phyloP scores from a whole-genome alignment of 2,888 invertebrate species.

The Leptopterna dolabrata region DNA sequence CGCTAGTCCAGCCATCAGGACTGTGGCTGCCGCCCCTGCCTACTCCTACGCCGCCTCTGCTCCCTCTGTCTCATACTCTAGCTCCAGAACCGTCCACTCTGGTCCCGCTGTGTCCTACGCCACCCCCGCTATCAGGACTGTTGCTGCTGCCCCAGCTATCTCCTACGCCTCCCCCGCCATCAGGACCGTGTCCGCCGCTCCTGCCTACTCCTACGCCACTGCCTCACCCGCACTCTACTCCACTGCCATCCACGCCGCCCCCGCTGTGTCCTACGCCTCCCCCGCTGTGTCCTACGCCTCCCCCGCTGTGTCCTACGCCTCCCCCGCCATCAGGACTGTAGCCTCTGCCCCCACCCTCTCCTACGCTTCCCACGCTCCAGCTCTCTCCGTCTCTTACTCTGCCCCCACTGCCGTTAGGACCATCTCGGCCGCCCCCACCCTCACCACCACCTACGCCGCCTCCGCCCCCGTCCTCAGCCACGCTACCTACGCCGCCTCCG shows the following conservation, averaged over 20 bases:
- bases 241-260: constrained; percentile 65
- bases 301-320: constrained; percentile 63
- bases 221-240: constrained; percentile 56
- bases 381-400: constrained; percentile 64
- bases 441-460: constrained; percentile 48
- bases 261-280: constrained; percentile 62
- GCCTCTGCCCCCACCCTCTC: constrained; percentile 50
- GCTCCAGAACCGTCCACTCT: constrained; percentile 45
- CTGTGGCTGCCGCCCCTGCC: constrained; percentile 55
- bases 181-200: constrained; percentile 54
- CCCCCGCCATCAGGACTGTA: constrained; percentile 63
- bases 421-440: constrained; percentile 52
- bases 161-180: constrained; percentile 57
- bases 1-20: constrained; percentile 55
- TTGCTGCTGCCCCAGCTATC: constrained; percentile 60
- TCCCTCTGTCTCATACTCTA: neutral
- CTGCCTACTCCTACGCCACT: constrained; percentile 56
- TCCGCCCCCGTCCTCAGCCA: constrained; percentile 43
- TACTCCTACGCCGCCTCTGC: constrained; percentile 57
- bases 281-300: constrained; percentile 55
- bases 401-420: constrained; percentile 56
- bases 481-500: constrained; percentile 46
- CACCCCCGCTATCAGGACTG: constrained; percentile 56
- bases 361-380: constrained; percentile 65
- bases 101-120: constrained; percentile 51